Evolutionary conservation across 2,888 invertebrate species (phyloP), one percentile per base, ranked within the genome.

Genomic region (Drosophila fulvimacula): DNA sequence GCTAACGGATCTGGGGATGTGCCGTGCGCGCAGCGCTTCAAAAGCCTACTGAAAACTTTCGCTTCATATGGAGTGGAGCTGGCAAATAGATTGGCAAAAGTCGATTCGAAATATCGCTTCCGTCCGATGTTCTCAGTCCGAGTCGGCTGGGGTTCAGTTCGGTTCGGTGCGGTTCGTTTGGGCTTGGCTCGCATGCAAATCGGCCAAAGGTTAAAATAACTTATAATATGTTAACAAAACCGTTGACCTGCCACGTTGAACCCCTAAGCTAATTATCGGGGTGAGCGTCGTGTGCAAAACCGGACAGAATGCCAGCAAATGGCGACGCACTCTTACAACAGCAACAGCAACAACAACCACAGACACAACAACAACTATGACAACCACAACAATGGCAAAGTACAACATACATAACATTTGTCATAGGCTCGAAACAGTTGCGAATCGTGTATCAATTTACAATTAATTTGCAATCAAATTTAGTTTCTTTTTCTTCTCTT

Each of bases 221-320:
- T 89, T 86, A 85, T 88, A 89, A 88, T 86, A 86, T 88, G 84
- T 71, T 85, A 90, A 81, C 79, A 80, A 79, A 90, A 88, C 84
- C 88, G 75, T 76, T 88, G 90, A 90, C 91, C 91, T 88, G 88
- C 71, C 68, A 80, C 66, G 88, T 88, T 90, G 89, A 90, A 89
- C 91, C 81, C 78, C 79, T 88, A 89, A 91, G 90, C 90, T 90
- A 89, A 85, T 85, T 85, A 85, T 73, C 77, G 72, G 72, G 83
- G 86, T 88, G 80, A 79, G 53, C 71, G 53, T 39, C 63, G 66
- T 60, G 82, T 86, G 71, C 65, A 65, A 39, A 74, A 64, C 51
- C 61, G 58, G 46, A 76, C 56, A 70, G 59, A 57, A 39, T 53
- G 46, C 30, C 21, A 53, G 36, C 53, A 42, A 66, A 61, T 61